Evolutionary conservation across 37 sponge, comb jelly and placozoan species (phyloP).

Genomic region (Lycopodina hypogea): DNA sequence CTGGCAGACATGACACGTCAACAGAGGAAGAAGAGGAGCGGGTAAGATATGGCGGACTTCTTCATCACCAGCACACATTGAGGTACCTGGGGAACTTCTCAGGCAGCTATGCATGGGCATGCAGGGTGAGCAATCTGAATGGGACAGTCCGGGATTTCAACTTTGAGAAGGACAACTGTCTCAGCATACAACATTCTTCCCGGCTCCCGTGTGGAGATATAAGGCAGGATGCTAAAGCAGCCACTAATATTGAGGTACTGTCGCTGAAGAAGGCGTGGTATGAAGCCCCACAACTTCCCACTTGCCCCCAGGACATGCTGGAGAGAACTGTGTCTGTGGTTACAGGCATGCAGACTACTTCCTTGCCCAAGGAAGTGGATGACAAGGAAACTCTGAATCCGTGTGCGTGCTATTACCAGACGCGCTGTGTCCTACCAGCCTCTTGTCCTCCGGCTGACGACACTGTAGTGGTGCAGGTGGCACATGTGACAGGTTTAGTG

Average conservation of each 20-base stretch:
- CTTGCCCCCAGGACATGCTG: too few species aligned
- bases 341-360: constrained; percentile 20
- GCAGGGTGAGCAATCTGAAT: constrained; percentile 1
- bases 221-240: background rate
- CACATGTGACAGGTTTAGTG: constrained; percentile 21
- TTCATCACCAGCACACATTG: background rate
- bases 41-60: constrained; percentile 19
- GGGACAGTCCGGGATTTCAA: constrained; percentile 12
- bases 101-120: constrained; percentile 21
- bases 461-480: constrained; percentile 1
- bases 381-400: background rate
- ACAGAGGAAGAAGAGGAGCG: constrained; percentile 48
- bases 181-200: constrained; percentile 18
- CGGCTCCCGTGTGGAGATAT: background rate
- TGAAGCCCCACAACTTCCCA: constrained; percentile 5
- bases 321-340: background rate
- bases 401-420: background rate
- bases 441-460: background rate
- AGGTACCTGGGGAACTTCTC: background rate
- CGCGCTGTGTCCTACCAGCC: constrained; percentile 26
- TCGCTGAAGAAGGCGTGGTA: constrained; percentile 28
- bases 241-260: background rate
- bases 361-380: background rate
- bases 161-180: background rate
- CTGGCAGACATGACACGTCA: background rate